Evolutionary conservation across 1,140 invertebrate genomes (phyloP).

Genomic region (Drosophila funebris): DNA sequence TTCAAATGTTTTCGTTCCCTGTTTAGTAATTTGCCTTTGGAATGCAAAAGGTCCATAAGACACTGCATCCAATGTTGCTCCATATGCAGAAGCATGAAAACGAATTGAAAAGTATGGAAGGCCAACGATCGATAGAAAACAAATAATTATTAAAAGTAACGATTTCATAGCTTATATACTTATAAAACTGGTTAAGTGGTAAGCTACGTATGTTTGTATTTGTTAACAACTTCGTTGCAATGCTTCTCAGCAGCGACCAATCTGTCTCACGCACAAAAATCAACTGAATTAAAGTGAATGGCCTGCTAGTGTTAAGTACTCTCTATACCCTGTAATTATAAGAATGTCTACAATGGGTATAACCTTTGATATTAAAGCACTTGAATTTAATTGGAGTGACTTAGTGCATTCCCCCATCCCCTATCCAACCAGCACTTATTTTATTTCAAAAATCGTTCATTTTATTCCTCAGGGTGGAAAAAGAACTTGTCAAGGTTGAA

Average conservation of each 20-base stretch:
- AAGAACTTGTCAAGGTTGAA: no score
- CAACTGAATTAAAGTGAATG: conserved; percentile 41
- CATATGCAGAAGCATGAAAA: conserved; percentile 3
- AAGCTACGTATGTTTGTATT: not conserved
- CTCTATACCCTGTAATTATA: conserved; percentile 1
- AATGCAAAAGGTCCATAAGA: not conserved
- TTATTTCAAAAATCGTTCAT: no score
- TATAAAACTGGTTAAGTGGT: conserved; percentile 39
- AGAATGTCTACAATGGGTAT: not conserved
- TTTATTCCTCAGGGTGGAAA: no score
- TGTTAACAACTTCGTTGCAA: conserved; percentile 10
- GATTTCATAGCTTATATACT: conserved; percentile 19
- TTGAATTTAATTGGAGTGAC: no score
- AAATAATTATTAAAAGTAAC: conserved; percentile 8
- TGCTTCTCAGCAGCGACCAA: conserved; percentile 1
- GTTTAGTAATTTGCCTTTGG: not conserved
- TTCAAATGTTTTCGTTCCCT: conserved; percentile 9
- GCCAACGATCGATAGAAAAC: conserved; percentile 27
- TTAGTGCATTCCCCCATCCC: no score
- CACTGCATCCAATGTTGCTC: conserved; percentile 1
- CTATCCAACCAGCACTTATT: no score
- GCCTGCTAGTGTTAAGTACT: conserved; percentile 23
- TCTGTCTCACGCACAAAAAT: conserved; percentile 34
- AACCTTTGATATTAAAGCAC: no score
- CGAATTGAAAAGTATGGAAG: conserved; percentile 34